Conservation (phyloP, 2,113 vertebrate genomes). For the Gymnarchus niloticus region DNA sequence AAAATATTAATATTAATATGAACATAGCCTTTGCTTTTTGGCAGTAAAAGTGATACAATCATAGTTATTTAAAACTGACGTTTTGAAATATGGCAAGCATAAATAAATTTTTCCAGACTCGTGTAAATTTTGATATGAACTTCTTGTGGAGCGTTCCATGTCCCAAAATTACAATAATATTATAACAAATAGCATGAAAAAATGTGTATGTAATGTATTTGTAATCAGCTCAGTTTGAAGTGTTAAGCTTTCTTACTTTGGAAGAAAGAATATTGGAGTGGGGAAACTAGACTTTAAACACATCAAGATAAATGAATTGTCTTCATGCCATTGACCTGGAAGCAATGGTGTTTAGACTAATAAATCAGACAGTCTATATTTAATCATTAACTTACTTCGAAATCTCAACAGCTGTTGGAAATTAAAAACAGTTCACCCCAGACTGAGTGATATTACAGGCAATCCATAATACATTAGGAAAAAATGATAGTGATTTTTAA, state of each 20-base stretch:
- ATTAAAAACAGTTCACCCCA: constrained; percentile 97
- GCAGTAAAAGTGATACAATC: neutral
- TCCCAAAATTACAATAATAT: neutral
- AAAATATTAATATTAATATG: constrained; percentile 7
- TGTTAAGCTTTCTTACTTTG: constrained; percentile 65
- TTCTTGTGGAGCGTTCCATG: neutral
- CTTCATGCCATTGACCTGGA: constrained; percentile 97
- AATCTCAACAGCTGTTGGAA: constrained; percentile 99
- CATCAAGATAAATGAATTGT: constrained; percentile 99
- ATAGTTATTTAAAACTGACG: neutral
- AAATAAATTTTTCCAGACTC: neutral
- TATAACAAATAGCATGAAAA: constrained; percentile 40
- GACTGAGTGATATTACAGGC: constrained; percentile 97
- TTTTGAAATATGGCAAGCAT: neutral
- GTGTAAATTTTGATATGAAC: neutral
- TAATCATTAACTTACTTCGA: constrained; percentile 98
- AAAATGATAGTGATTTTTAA: constrained; percentile 99
- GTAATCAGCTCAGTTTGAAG: constrained; percentile 58
- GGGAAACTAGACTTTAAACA: constrained; percentile 86
- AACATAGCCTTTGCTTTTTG: neutral
- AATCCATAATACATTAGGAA: constrained; percentile 99
- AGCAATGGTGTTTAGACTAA: constrained; percentile 94
- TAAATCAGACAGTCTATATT: constrained; percentile 99
- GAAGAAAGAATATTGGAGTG: constrained; percentile 72
- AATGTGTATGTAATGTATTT: constrained; percentile 47